Percentiles rank a stretch among this genome's conserved stretches.
Evolutionary conservation across 2,797 vertebrate species (phyloP).

Genomic region (Bradypodion ventrale): DNA sequence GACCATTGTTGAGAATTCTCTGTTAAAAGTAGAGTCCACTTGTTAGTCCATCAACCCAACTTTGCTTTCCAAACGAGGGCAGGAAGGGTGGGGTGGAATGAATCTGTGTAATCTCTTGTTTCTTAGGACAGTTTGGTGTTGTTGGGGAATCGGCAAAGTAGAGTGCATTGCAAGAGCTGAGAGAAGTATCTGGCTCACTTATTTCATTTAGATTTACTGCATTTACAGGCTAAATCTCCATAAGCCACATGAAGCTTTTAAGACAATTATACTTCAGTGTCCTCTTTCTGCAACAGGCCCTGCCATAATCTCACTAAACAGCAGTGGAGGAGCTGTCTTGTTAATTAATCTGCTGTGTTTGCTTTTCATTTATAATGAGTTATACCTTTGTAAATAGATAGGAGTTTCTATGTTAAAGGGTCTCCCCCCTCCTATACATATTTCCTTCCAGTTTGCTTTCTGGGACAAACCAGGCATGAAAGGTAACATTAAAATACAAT

Average conservation of each 20-base stretch:
- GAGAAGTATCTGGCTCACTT: slow-evolving; percentile 36
- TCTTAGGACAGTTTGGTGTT: not conserved
- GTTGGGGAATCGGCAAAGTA: slow-evolving; percentile 12
- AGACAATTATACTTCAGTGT: slow-evolving; percentile 65
- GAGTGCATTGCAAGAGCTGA: slow-evolving; percentile 14
- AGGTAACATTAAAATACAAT: no score
- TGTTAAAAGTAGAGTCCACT: slow-evolving; percentile 22
- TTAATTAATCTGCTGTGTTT: slow-evolving; percentile 61
- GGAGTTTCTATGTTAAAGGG: not conserved
- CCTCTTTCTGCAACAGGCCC: slow-evolving; percentile 51
- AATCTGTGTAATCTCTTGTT: accelerated
- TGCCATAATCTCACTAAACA: slow-evolving; percentile 48
- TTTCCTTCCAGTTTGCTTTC: not conserved
- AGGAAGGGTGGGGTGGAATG: no score
- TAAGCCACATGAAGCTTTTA: slow-evolving; percentile 69
- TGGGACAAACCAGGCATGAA: not conserved
- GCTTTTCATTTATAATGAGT: slow-evolving; percentile 57
- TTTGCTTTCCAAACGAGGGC: slow-evolving; percentile 26
- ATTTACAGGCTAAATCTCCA: slow-evolving; percentile 57
- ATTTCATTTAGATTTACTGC: slow-evolving; percentile 51
- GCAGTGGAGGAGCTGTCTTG: slow-evolving; percentile 41
- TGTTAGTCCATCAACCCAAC: slow-evolving; percentile 17
- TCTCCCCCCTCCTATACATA: not conserved
- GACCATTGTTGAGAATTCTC: slow-evolving; percentile 12
- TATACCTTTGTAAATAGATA: slow-evolving; percentile 21